These are phyloP conservation scores for Alosa alosa DNA, from an alignment of 2,113 vertebrate species.

Conservation along the genomic window DNA sequence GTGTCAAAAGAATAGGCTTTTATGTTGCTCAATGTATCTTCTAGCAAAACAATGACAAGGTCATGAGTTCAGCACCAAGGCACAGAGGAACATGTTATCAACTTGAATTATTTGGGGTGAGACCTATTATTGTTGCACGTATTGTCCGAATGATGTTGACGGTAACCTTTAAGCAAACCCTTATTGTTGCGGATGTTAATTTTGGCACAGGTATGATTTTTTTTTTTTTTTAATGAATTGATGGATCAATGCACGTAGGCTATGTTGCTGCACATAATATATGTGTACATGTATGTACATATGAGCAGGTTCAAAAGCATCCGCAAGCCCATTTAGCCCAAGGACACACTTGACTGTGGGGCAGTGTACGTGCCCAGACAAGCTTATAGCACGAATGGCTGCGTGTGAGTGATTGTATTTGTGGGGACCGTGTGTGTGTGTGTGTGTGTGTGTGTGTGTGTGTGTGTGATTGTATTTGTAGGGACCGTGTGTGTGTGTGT, in stretches of 20 bases:
- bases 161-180: not conserved
- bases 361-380: slow-evolving; percentile 47
- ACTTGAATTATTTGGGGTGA: not conserved
- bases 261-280: not conserved
- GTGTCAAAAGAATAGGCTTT: not conserved
- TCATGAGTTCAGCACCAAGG: not conserved
- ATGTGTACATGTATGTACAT: not conserved
- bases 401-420: not conserved
- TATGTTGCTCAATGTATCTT: not conserved
- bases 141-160: not conserved
- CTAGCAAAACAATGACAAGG: not conserved
- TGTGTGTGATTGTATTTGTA: not conserved
- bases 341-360: slow-evolving; percentile 27
- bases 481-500: not conserved
- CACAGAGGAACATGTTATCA: not conserved
- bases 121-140: not conserved
- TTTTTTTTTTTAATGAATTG: not conserved
- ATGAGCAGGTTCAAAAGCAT: not conserved
- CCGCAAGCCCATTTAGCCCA: not conserved
- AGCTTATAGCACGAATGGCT: slow-evolving; percentile 6
- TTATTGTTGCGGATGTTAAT: not conserved
- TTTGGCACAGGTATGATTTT: not conserved
- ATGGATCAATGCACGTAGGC: not conserved
- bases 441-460: not conserved
- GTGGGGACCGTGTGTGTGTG: not conserved